Percentiles rank a stretch among this genome's conserved stretches.
phyloP scores from a whole-genome alignment of 2,888 invertebrate genomes.

The Ectemnius continuus region DNA sequence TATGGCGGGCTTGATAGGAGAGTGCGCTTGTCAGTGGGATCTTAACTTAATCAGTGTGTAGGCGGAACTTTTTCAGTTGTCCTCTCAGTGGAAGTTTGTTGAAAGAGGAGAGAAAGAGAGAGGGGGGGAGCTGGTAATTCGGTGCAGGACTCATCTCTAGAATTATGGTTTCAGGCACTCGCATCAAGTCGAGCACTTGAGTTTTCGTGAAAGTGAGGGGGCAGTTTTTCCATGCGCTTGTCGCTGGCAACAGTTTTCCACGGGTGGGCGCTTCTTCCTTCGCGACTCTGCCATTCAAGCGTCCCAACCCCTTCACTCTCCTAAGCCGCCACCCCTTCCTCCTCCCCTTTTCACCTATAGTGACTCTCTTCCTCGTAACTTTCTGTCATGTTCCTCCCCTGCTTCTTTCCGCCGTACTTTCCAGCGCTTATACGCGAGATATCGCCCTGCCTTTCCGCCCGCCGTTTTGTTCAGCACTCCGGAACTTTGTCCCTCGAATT shows the following conservation, averaged over 20 bases:
- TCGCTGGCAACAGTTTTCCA: constrained; percentile 31
- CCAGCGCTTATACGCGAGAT: neutral
- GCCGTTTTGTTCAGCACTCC: too few relatives aligned
- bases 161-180: constrained; percentile 24
- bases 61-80: too few relatives aligned
- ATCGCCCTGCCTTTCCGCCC: too few relatives aligned
- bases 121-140: neutral
- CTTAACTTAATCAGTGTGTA: too few relatives aligned
- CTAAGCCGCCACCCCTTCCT: neutral
- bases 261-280: neutral
- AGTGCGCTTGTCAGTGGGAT: too few relatives aligned
- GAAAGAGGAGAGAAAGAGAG: too few relatives aligned
- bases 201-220: neutral
- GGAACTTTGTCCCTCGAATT: too few relatives aligned
- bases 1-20: too few relatives aligned
- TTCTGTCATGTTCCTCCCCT: constrained; percentile 1
- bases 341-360: neutral
- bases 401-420: neutral
- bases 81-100: too few relatives aligned
- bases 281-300: neutral
- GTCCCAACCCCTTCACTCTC: constrained; percentile 23
- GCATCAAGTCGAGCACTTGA: constrained; percentile 17
- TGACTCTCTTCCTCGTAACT: neutral
- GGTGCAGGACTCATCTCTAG: constrained; percentile 19
- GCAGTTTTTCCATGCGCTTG: constrained; percentile 19